phyloP scores from a whole-genome alignment of 2,113 vertebrate species.

The western clawed frog (Xenopus tropicalis) region DNA sequence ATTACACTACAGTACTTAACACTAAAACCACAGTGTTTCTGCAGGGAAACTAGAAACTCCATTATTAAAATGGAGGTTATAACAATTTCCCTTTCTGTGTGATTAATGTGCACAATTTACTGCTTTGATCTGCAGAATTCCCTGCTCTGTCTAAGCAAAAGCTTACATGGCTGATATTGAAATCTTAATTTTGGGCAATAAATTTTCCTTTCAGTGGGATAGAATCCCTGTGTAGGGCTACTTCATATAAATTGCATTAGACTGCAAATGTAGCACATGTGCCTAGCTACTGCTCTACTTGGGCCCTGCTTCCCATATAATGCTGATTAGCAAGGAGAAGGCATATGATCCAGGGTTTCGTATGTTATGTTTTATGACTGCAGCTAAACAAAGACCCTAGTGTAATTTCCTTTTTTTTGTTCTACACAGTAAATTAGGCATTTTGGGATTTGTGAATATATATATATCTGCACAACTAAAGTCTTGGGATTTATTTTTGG shows the following conservation, averaged over 20 bases:
- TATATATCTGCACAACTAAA: too few species aligned
- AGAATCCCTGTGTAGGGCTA: constrained; percentile 46
- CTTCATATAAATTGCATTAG: constrained; percentile 48
- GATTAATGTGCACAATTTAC: constrained; percentile 47
- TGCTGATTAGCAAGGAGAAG: constrained; percentile 18
- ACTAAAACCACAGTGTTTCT: constrained; percentile 35
- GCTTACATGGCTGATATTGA: constrained; percentile 40
- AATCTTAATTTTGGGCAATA: constrained; percentile 50
- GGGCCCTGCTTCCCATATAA: constrained; percentile 30
- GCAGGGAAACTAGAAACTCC: constrained; percentile 27
- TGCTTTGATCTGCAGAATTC: constrained; percentile 48
- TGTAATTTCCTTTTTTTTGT: constrained; percentile 15
- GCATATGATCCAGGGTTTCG: constrained; percentile 11
- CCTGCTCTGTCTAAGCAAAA: constrained; percentile 44
- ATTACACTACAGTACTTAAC: constrained; percentile 25
- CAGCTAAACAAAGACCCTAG: constrained; percentile 11
- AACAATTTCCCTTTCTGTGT: constrained; percentile 37
- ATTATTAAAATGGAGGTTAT: constrained; percentile 28
- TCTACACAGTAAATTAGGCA: too few species aligned
- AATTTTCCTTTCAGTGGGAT: constrained; percentile 41
- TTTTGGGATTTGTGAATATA: too few species aligned
- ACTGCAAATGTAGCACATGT: constrained; percentile 47
- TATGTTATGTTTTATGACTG: constrained; percentile 15
- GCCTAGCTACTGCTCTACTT: constrained; percentile 25
- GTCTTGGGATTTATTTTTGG: too few species aligned